phyloP scores from a whole-genome alignment of 2,888 invertebrate species.

The Sthenelais limicola region DNA sequence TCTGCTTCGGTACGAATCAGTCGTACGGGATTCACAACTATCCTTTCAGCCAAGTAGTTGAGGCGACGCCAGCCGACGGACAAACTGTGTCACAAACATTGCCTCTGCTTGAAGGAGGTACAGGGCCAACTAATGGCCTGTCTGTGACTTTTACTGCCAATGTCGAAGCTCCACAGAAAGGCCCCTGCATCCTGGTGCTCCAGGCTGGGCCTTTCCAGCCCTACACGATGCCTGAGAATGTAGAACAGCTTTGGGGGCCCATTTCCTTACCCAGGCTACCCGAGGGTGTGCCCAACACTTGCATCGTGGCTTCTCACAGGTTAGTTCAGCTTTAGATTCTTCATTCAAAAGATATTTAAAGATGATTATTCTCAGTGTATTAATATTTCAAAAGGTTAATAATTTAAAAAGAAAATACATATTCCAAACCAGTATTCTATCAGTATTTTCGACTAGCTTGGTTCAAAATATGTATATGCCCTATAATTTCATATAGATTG shows the following conservation, averaged over 20 bases:
- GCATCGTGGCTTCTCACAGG: constrained; percentile 69
- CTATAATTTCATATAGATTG: no score
- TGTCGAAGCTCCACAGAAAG: constrained; percentile 58
- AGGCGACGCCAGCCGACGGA: constrained; percentile 51
- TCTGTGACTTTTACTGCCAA: constrained; percentile 54
- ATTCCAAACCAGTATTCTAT: no score
- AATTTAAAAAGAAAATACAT: no score
- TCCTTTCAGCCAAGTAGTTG: constrained; percentile 60
- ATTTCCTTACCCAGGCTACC: constrained; percentile 66
- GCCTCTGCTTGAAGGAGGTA: constrained; percentile 64
- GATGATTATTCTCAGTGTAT: no score
- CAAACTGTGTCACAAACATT: constrained; percentile 48
- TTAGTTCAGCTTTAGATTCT: constrained; percentile 20
- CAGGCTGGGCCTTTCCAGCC: constrained; percentile 69
- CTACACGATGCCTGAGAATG: constrained; percentile 69
- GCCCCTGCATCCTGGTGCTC: constrained; percentile 60
- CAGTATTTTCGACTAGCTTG: no score
- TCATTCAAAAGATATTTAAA: background rate
- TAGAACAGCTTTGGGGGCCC: constrained; percentile 70
- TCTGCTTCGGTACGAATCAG: constrained; percentile 59
- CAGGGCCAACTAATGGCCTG: constrained; percentile 62
- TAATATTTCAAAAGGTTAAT: no score
- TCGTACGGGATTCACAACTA: constrained; percentile 63
- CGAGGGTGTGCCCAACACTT: constrained; percentile 64
- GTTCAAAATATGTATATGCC: no score